phyloP scores from a whole-genome alignment of 1,140 invertebrate species.

The Stegodyphus mimosarum region DNA sequence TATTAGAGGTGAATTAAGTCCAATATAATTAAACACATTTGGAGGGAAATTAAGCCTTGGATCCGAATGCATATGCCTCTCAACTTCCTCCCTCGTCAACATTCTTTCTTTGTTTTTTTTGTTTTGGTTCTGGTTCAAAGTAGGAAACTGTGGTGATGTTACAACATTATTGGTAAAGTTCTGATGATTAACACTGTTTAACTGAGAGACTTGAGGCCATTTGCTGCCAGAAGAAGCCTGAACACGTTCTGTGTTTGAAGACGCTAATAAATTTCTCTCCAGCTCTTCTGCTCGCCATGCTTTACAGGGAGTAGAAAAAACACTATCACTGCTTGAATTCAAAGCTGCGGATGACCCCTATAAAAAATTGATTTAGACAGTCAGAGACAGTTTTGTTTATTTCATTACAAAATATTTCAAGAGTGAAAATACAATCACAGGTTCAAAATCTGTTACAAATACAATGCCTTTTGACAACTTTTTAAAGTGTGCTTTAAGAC shows the following conservation, averaged over 20 bases:
- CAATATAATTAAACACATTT: background rate
- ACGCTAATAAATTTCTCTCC: conserved; percentile 29
- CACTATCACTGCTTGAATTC: conserved; percentile 25
- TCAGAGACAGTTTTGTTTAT: no score
- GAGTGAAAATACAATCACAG: no score
- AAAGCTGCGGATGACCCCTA: conserved; percentile 1
- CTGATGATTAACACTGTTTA: background rate
- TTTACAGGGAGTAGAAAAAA: conserved; percentile 44
- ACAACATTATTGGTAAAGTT: background rate
- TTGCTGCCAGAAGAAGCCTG: background rate
- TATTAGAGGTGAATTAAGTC: background rate
- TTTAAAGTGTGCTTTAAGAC: no score
- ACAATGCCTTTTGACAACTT: no score
- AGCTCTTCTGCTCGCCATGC: conserved; percentile 50
- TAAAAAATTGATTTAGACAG: background rate
- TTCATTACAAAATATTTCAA: no score
- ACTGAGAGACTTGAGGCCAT: conserved; percentile 17
- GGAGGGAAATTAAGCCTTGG: conserved; percentile 9
- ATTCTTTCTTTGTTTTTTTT: conserved; percentile 7
- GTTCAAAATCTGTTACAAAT: no score
- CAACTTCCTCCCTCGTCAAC: conserved; percentile 46
- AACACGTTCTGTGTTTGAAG: background rate
- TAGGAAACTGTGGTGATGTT: conserved; percentile 4
- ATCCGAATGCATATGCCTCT: conserved; percentile 35
- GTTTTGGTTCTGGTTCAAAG: conserved; percentile 14